A percentile compares a stretch with the other conserved stretches of the same genome.
Conservation (phyloP, 2,888 invertebrate genomes). For the Pollenia labialis region DNA sequence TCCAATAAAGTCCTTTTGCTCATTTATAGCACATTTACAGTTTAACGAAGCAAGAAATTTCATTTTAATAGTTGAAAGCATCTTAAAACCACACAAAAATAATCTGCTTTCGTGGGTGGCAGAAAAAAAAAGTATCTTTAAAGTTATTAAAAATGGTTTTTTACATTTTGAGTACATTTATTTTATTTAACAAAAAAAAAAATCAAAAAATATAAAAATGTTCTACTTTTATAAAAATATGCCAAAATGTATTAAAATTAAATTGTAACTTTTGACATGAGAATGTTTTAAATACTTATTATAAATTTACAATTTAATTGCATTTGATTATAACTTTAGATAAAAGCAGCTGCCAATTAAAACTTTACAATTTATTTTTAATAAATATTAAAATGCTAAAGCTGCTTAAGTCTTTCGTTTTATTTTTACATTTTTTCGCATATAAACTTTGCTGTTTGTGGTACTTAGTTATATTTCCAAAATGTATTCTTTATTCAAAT, state of each 20-base stretch:
- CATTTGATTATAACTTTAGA: constrained; percentile 9
- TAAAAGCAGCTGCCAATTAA: constrained; percentile 42
- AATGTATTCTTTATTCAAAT: constrained; percentile 15
- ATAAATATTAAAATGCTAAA: constrained; percentile 17
- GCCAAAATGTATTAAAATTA: no score
- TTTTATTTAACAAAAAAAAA: no score
- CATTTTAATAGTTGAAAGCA: constrained; percentile 59
- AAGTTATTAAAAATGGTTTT: neutral
- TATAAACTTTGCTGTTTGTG: neutral
- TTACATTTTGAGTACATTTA: neutral
- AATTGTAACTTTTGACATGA: no score
- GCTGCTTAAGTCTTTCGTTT: constrained; percentile 24
- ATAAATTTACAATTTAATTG: neutral
- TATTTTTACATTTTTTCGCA: neutral
- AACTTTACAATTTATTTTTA: constrained; percentile 35
- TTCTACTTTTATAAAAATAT: no score
- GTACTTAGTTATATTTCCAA: neutral
- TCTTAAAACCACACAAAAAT: neutral
- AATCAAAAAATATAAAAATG: no score
- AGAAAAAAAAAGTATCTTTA: neutral
- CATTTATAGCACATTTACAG: constrained; percentile 43
- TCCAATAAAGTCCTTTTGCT: constrained; percentile 37
- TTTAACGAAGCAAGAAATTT: constrained; percentile 63
- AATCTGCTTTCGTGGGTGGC: neutral
- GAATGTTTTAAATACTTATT: neutral